Conservation (phyloP, 2,113 vertebrate species). For the Gopherus evgoodei region DNA sequence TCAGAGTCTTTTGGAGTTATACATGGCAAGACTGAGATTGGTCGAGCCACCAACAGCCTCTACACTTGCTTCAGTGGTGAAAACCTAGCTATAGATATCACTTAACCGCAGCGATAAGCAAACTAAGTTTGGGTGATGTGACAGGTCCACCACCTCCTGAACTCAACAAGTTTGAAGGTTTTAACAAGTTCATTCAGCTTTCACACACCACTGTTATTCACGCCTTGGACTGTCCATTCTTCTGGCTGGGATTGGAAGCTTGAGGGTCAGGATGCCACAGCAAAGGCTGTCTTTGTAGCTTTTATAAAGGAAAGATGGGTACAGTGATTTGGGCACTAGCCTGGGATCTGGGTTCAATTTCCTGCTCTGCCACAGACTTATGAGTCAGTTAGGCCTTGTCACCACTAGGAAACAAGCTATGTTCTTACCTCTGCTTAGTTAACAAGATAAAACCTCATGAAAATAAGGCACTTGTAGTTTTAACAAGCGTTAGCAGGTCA, state of each 20-base stretch:
- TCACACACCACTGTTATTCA: background rate
- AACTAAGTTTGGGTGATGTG: background rate
- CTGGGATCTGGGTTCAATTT: no score
- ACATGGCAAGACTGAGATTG: slow-evolving; percentile 14
- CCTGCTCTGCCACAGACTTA: background rate
- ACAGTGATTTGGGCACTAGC: no score
- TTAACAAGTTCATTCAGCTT: background rate
- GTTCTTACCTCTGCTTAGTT: background rate
- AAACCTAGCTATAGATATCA: background rate
- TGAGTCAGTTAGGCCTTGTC: background rate
- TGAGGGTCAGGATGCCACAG: background rate
- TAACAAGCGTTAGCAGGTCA: background rate
- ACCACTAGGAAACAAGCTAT: background rate
- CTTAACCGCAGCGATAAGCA: background rate
- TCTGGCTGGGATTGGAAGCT: background rate
- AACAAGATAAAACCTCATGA: background rate
- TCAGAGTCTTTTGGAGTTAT: background rate
- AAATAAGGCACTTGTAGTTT: background rate
- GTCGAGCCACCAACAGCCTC: background rate
- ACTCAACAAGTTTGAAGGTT: background rate
- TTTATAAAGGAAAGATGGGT: background rate
- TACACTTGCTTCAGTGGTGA: slow-evolving; percentile 46
- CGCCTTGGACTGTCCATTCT: background rate
- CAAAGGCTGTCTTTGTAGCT: background rate
- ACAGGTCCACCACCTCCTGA: background rate